Percentiles rank a stretch among this genome's conserved stretches.
Evolutionary conservation across 2,888 invertebrate genomes (phyloP).

Genomic region (Muschampia plurimacula): DNA sequence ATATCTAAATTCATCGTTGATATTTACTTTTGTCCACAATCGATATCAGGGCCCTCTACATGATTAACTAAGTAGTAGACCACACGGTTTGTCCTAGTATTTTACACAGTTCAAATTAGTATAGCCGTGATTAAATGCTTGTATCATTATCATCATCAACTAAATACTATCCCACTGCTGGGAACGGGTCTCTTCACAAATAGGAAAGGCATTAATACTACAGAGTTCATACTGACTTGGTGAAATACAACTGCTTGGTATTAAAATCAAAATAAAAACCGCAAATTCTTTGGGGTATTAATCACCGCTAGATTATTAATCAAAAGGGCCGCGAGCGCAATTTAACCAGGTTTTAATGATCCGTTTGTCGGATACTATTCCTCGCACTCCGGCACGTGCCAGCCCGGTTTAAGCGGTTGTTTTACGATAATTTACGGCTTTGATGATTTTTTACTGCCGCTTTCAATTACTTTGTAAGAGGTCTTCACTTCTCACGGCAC

Average conservation of each 20-base stretch:
- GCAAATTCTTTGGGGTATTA: constrained; percentile 55
- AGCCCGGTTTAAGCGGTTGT: constrained; percentile 63
- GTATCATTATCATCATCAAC: too few species aligned
- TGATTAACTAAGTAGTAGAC: too few species aligned
- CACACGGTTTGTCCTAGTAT: too few species aligned
- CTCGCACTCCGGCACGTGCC: constrained; percentile 66
- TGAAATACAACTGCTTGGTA: neutral
- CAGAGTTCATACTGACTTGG: too few species aligned
- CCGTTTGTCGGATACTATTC: constrained; percentile 72
- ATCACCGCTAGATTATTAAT: constrained; percentile 78
- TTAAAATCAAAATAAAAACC: constrained; percentile 15
- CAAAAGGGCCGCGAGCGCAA: constrained; percentile 67
- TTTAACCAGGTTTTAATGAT: constrained; percentile 76
- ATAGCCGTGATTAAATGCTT: too few species aligned
- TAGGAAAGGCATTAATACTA: too few species aligned
- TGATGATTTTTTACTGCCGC: constrained; percentile 56
- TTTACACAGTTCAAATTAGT: too few species aligned
- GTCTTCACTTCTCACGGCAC: constrained; percentile 19
- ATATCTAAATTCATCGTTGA: too few species aligned
- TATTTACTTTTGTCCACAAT: too few species aligned
- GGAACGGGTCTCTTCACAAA: too few species aligned
- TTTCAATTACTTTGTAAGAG: constrained; percentile 29
- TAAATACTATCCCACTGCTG: too few species aligned
- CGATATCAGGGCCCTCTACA: too few species aligned
- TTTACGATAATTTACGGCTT: constrained; percentile 60